These are phyloP conservation scores for Mesorhabditis sp. DNA, from an alignment of 2,888 invertebrate species.

Conservation along the genomic window DNA sequence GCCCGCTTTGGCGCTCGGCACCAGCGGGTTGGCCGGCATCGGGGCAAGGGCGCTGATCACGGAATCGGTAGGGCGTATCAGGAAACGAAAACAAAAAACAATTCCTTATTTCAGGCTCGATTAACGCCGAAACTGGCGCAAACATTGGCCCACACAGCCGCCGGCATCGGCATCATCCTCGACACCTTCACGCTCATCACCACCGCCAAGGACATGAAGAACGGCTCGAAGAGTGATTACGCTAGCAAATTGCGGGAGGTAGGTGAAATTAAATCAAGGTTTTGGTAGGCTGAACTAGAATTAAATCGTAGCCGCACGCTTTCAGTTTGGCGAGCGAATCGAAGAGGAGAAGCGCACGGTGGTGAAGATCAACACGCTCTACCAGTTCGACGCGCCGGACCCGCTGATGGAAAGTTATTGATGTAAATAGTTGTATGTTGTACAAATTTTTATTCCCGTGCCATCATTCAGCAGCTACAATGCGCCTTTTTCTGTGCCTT, in stretches of 20 bases:
- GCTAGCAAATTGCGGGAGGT: background rate
- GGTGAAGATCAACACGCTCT: conserved; percentile 1
- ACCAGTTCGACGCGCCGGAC: conserved; percentile 5
- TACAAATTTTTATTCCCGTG: too few relatives aligned
- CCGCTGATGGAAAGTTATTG: background rate
- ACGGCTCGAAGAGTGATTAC: conserved; percentile 2
- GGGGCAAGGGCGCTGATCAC: conserved; percentile 12
- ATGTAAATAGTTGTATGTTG: background rate
- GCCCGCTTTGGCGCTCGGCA: conserved; percentile 1
- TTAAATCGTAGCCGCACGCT: background rate
- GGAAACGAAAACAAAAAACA: background rate
- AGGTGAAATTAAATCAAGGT: background rate
- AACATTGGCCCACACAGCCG: conserved; percentile 32
- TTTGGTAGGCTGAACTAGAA: background rate
- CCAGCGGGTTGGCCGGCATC: conserved; percentile 11
- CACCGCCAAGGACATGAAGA: conserved; percentile 19
- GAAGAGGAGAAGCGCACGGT: conserved; percentile 3
- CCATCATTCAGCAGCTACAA: too few relatives aligned
- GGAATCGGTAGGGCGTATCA: conserved; percentile 11
- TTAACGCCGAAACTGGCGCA: conserved; percentile 29
- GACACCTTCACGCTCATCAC: conserved; percentile 26
- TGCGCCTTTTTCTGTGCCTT: too few relatives aligned
- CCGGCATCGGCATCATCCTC: conserved; percentile 30
- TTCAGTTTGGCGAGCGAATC: background rate
- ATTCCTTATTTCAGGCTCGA: conserved; percentile 19